Base-by-base conservation (phyloP, 1,140 invertebrate genomes). In the Adoxophyes honmai region DNA sequence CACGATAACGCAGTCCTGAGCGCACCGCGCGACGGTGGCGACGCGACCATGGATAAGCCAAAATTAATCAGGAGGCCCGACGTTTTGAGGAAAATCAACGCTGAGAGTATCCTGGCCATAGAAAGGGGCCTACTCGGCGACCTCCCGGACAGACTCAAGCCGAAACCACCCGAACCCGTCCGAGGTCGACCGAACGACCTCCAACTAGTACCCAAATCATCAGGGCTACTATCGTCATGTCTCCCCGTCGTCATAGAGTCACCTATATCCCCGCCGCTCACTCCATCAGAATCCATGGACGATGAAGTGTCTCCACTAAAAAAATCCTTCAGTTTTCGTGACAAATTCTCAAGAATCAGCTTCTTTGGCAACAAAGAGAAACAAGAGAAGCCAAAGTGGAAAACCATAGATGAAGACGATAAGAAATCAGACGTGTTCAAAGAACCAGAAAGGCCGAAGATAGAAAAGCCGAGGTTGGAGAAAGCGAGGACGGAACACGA, bases 311-410 rank as follows among this genome's bases (percentile, higher is more conserved):
- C 82, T 0, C 75, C 78, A 10, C 52, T 87, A 7, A 86, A 80
- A 51, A 88, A 87, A 60, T 66, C 84, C 1, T 83, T 86, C 60
- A 88, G 86, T 55, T 88, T 88, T 52, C 74, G 86, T 5, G 81
- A 88, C 16, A 75, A 66, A 64, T 68, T 81, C 55, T 73, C 82
- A 4, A 64, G 77, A 55, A 83, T 81, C 4, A 76, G 67, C 38
- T 68, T 86, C 11, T 82, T 88, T 7, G 70, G 71, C 0, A 85
- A 86, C 21, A 85, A 78, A 52, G 81, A 84, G 0, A 82, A 75
- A 59, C 34, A 11, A 16, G 60, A 60, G 8, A 65, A 62, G 42
- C 36, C 60, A 3, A 86, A 81, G 63, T 75, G 66, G 62, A 81
- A 81, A 52, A 70, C 69, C 0, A 75, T 77, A 14, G 66, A 56